Conservation (phyloP, 2,797 vertebrate genomes). For the Schizothorax lantsangensis region DNA sequence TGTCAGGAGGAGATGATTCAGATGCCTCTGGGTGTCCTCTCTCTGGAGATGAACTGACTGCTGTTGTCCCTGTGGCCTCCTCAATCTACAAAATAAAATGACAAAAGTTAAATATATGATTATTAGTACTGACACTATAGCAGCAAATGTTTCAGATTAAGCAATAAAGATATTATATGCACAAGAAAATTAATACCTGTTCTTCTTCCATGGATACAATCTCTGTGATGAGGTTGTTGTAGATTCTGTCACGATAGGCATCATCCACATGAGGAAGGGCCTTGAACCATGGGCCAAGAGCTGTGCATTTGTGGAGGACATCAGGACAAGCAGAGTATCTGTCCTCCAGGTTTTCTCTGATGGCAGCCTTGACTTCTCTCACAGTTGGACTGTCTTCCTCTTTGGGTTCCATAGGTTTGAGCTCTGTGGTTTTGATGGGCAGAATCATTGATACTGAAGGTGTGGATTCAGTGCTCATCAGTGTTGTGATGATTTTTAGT, state of each 20-base stretch:
- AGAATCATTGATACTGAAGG: slow-evolving; percentile 35
- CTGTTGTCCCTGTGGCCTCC: not conserved
- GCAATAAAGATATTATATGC: too few species aligned
- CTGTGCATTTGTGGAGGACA: slow-evolving; percentile 24
- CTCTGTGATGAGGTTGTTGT: slow-evolving; percentile 14
- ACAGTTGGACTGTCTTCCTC: slow-evolving; percentile 37
- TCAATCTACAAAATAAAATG: slow-evolving; percentile 2
- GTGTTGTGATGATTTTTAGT: slow-evolving; percentile 38
- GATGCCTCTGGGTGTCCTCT: slow-evolving; percentile 14
- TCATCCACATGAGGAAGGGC: slow-evolving; percentile 6
- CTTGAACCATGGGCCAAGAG: slow-evolving; percentile 20
- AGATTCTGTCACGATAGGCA: not conserved
- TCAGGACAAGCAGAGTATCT: too few species aligned
- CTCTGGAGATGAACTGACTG: not conserved
- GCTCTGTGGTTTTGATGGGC: slow-evolving; percentile 13
- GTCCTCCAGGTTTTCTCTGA: slow-evolving; percentile 35
- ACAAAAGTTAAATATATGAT: not conserved
- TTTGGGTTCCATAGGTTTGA: slow-evolving; percentile 16
- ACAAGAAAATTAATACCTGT: too few species aligned
- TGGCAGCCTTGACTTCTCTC: slow-evolving; percentile 35
- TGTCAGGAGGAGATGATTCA: slow-evolving; percentile 10
- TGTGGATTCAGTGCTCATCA: slow-evolving; percentile 38
- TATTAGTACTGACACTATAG: too few species aligned
- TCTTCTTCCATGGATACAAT: slow-evolving; percentile 13
- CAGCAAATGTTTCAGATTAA: too few species aligned